Base-by-base conservation (phyloP, 2,888 invertebrate species). In the Colletes collaris region DNA sequence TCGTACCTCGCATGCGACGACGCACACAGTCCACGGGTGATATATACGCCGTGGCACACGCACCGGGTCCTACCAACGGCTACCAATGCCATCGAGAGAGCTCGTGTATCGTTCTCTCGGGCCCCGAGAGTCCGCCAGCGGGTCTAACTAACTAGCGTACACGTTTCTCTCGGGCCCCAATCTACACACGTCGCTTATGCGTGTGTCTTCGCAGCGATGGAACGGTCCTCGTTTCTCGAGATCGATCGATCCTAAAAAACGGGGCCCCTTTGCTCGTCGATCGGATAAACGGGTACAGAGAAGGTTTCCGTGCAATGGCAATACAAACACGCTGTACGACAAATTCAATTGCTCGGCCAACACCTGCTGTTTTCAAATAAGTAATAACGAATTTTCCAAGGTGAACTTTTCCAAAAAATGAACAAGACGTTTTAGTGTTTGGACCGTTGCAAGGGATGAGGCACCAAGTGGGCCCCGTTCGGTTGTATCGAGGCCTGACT, bases 81-180 rank as follows among this genome's bases (percentile, higher is more conserved):
- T 79, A 86, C 85, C 78, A 86, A 76, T 74, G 81, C 73, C 78
- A 74, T 73, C 62, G 64, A 52, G 67, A 68, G 76, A 62, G 53
- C 40, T 70, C 85, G 80, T 82, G 83, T 87, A 80, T 83, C 79
- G 82, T 80, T 82, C 67, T 79, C 83, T 78, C 77, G 83, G 83
- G 81, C 68, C 85, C 86, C 83, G 79, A 70, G 76, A 82, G 83
- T 84, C 85, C 81, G 82, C 83, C 86, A 81, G 83, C 87, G 83
- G 87, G 87, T 87, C 87, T 87, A 89, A 89, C 89, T 89, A 89
- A 89, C 90, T 88, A 88, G 89, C 89, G 88, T 90, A 87, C 89
- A 88, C 84, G 86, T 83, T 87, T 76, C 80, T 76, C 72, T 16
- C 76, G 67, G 73, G 78, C 50, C 65, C 71, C 82, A 79, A 80